These are phyloP conservation scores for Ptyas mucosa DNA, from an alignment of 2,113 vertebrate species.

Conservation along the genomic window DNA sequence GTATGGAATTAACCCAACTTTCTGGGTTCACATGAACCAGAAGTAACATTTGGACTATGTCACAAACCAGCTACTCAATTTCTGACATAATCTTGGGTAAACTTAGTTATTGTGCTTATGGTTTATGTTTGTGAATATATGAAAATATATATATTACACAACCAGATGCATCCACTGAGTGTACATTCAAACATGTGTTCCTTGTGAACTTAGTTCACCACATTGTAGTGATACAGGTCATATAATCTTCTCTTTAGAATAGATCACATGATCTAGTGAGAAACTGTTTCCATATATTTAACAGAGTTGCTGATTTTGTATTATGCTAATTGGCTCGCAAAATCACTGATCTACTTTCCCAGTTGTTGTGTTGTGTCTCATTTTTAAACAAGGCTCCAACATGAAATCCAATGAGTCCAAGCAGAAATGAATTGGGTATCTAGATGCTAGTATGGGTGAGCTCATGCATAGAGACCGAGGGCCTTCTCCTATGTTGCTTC, in stretches of 20 bases:
- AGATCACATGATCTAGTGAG: no score
- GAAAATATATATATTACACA: no score
- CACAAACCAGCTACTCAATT: background rate
- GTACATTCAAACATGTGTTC: background rate
- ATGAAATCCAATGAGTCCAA: background rate
- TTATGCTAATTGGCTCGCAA: background rate
- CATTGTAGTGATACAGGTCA: background rate
- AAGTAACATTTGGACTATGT: background rate
- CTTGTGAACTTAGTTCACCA: background rate
- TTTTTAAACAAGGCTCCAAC: background rate
- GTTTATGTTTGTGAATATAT: background rate
- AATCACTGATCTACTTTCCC: background rate
- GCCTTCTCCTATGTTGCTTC: background rate
- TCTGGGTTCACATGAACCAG: background rate
- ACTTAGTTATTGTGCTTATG: background rate
- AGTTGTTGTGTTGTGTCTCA: background rate
- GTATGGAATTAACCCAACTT: background rate
- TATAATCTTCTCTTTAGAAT: background rate
- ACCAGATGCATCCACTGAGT: background rate
- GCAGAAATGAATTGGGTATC: background rate
- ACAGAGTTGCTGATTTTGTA: background rate
- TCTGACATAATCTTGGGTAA: background rate
- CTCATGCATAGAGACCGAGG: background rate
- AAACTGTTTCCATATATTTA: background rate
- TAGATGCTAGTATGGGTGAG: background rate